phyloP scores from a whole-genome alignment of 1,140 invertebrate genomes.

The Heliconius melpomene region DNA sequence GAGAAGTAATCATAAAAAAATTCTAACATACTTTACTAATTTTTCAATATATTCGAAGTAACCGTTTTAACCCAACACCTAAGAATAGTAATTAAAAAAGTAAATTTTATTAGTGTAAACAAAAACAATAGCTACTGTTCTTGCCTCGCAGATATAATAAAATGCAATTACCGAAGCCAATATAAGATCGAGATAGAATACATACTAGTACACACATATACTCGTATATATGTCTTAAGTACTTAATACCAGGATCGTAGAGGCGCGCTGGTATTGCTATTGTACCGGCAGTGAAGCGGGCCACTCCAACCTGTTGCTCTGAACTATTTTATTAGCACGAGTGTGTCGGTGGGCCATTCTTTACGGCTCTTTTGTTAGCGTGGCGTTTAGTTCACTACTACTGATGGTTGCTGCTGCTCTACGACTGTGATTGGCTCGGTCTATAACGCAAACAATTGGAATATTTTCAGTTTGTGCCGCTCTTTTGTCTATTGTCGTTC shows the following conservation, averaged over 20 bases:
- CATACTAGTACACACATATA: too few relatives aligned
- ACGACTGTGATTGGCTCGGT: conserved; percentile 68
- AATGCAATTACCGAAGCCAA: neutral
- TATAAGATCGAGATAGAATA: neutral
- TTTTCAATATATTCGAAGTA: too few relatives aligned
- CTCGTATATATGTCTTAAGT: conserved; percentile 44
- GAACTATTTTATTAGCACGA: conserved; percentile 78
- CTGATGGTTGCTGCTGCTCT: conserved; percentile 13
- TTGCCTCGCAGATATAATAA: neutral
- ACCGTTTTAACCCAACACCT: too few relatives aligned
- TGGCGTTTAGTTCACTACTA: conserved; percentile 67
- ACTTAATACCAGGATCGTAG: conserved; percentile 57
- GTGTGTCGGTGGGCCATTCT: conserved; percentile 76
- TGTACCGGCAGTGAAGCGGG: conserved; percentile 59
- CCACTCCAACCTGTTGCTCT: conserved; percentile 72
- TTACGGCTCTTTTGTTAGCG: conserved; percentile 77
- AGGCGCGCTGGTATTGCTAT: conserved; percentile 55
- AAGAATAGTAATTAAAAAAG: too few relatives aligned
- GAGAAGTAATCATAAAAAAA: too few relatives aligned
- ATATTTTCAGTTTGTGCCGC: conserved; percentile 65
- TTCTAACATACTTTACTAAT: too few relatives aligned
- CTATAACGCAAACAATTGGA: conserved; percentile 70
- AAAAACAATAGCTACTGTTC: too few relatives aligned
- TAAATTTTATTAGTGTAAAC: neutral
- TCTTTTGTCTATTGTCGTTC: conserved; percentile 55